Conservation (phyloP, 2,797 vertebrate species). For the Peromyscus eremicus region DNA sequence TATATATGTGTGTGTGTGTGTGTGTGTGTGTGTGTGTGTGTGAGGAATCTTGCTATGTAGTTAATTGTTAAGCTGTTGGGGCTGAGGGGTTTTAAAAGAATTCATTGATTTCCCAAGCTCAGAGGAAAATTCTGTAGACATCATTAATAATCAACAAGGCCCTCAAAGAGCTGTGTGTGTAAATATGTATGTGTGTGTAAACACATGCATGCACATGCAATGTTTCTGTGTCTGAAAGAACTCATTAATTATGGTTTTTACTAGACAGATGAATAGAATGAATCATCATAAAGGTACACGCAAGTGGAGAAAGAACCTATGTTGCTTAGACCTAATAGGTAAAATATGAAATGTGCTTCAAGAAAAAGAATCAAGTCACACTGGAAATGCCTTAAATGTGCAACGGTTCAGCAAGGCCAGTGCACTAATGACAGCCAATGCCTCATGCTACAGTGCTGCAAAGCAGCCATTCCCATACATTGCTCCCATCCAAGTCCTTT, state of each 20-base stretch:
- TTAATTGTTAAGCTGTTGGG: constrained; percentile 84
- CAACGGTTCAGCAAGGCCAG: constrained; percentile 87
- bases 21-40: background rate
- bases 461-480: constrained; percentile 86
- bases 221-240: constrained; percentile 74
- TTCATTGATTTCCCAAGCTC: constrained; percentile 83
- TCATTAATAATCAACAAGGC: constrained; percentile 70
- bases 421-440: constrained; percentile 86
- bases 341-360: constrained; percentile 87
- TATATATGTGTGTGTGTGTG: background rate
- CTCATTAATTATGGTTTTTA: constrained; percentile 86
- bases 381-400: constrained; percentile 89
- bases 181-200: background rate
- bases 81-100: constrained; percentile 79
- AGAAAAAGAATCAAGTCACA: constrained; percentile 83
- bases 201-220: background rate
- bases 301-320: constrained; percentile 82
- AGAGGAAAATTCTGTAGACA: constrained; percentile 85
- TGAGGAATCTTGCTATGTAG: constrained; percentile 59
- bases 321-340: constrained; percentile 85
- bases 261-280: constrained; percentile 79
- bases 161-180: constrained; percentile 23
- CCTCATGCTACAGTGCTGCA: constrained; percentile 77
- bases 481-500: constrained; percentile 89
- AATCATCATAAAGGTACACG: constrained; percentile 80